Base-by-base conservation (phyloP, 2,113 vertebrate species). In the Indri indri region DNA sequence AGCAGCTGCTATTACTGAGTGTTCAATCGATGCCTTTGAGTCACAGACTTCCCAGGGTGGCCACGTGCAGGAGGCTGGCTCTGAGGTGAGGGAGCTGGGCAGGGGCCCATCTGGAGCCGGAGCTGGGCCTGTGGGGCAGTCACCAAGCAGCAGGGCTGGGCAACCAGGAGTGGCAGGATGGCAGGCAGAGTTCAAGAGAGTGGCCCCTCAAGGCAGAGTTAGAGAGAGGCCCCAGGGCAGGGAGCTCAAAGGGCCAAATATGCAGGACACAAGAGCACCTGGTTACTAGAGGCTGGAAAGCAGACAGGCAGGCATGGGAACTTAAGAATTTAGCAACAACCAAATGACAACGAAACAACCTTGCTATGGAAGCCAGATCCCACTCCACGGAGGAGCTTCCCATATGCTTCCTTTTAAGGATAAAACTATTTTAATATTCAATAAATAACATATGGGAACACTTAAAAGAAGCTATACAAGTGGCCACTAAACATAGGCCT, bases 101-200 rank as follows among this genome's bases (percentile, higher is more conserved):
- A 50, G 59, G 81, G 70, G 32, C 1, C 2, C 83, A 50, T 4
- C 45, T 74, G 68, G 73, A n/a, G 77, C 37, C 42, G n/a, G 23
- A 25, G 37, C 42, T n/a, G 57, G 70, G 50, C 87, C 86, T 70
- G n/a, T 20, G 32, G 85, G 74, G 45, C 1, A 1, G 92, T 97
- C 91, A 96, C 80, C 92, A 94, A 61, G 96, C 87, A 71, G 47
- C 71, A 40, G 30, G 40, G 63, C 45, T 54, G 7, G 25, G n/a
- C 45, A 16, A n/a, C 20, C 7, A 65, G 63, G 79, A 40, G 68
- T 27, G 42, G 32, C 12, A 12, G 65, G 65, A 27, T 32, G n/a
- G 14, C 54, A 30, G n/a, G 30, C 32, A 32, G 54, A 81, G 47
- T 42, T 73, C 47, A 54, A 68, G 8, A 32, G 13, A 23, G 40